A percentile compares a stretch with the other conserved stretches of the same genome.
Evolutionary conservation across 2,888 invertebrate genomes (phyloP).

Genomic region (Drosophila leonis): DNA sequence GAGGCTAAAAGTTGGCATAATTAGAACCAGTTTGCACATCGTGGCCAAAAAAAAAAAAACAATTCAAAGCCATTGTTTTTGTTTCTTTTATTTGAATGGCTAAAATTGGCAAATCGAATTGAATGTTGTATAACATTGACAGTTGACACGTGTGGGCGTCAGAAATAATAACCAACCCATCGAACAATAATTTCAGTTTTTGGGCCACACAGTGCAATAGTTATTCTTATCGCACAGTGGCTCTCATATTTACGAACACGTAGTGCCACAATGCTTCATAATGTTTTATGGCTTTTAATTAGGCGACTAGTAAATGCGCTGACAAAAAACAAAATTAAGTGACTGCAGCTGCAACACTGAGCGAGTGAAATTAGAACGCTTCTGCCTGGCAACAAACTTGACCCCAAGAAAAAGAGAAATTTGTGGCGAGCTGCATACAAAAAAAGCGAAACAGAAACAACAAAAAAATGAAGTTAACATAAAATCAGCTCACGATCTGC

Average conservation of each 20-base stretch:
- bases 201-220: slow-evolving; percentile 28
- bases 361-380: slow-evolving; percentile 74
- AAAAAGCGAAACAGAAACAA: slow-evolving; percentile 28
- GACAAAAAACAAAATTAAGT: slow-evolving; percentile 25
- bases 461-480: slow-evolving; percentile 57
- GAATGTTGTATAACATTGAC: slow-evolving; percentile 67
- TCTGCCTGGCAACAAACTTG: slow-evolving; percentile 75
- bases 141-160: slow-evolving; percentile 72
- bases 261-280: slow-evolving; percentile 20
- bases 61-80: slow-evolving; percentile 19
- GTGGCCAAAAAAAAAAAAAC: slow-evolving; percentile 39
- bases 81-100: slow-evolving; percentile 37
- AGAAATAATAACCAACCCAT: slow-evolving; percentile 5
- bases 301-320: slow-evolving; percentile 25
- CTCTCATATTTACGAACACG: slow-evolving; percentile 64
- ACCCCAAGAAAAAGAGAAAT: slow-evolving; percentile 82
- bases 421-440: slow-evolving; percentile 56
- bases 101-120: slow-evolving; percentile 63
- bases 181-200: slow-evolving; percentile 10
- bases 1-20: slow-evolving; percentile 59
- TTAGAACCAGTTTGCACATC: slow-evolving; percentile 71
- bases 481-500: slow-evolving; percentile 77
- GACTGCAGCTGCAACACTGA: slow-evolving; percentile 51
- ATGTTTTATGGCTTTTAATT: slow-evolving; percentile 48
- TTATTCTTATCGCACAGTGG: slow-evolving; percentile 20